Evolutionary conservation across 2,113 vertebrate genomes (phyloP).

Genomic region (Kryptolebias marmoratus): DNA sequence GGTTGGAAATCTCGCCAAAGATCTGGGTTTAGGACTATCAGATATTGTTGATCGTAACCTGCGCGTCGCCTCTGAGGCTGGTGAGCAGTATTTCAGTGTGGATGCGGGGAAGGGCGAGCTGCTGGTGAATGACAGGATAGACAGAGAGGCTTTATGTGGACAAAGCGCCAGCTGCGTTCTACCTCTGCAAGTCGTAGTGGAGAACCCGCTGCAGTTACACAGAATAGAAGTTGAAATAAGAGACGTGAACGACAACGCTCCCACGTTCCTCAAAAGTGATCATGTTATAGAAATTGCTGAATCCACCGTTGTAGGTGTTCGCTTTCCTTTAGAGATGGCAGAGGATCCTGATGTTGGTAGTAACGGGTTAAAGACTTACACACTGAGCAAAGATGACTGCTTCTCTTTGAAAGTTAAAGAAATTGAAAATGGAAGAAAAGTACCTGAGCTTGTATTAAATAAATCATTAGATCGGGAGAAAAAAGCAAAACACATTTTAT

Average conservation of each 20-base stretch:
- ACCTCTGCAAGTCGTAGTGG: constrained; percentile 80
- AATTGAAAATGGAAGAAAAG: constrained; percentile 33
- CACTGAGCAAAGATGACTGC: constrained; percentile 65
- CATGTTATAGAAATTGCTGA: constrained; percentile 75
- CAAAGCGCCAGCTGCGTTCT: constrained; percentile 80
- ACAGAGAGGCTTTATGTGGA: constrained; percentile 85
- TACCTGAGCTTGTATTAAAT: constrained; percentile 30
- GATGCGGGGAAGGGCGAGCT: constrained; percentile 80
- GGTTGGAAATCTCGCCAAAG: constrained; percentile 84
- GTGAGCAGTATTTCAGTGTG: constrained; percentile 81
- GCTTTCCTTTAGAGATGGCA: constrained; percentile 71
- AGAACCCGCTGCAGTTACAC: constrained; percentile 82
- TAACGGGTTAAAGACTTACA: constrained; percentile 77
- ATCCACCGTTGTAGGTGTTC: constrained; percentile 64
- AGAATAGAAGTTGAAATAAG: constrained; percentile 83
- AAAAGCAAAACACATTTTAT: constrained; percentile 69
- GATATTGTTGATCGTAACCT: constrained; percentile 80
- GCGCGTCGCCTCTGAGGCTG: constrained; percentile 79
- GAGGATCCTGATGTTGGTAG: constrained; percentile 74
- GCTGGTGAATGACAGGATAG: constrained; percentile 82
- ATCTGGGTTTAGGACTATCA: constrained; percentile 79
- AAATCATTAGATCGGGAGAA: constrained; percentile 51
- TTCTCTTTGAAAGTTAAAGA: constrained; percentile 68
- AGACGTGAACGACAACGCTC: constrained; percentile 86
- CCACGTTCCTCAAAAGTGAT: constrained; percentile 50